Percentiles rank a stretch among this genome's conserved stretches.
phyloP scores from a whole-genome alignment of 2,113 vertebrate genomes.

The Phalacrocorax aristotelis region DNA sequence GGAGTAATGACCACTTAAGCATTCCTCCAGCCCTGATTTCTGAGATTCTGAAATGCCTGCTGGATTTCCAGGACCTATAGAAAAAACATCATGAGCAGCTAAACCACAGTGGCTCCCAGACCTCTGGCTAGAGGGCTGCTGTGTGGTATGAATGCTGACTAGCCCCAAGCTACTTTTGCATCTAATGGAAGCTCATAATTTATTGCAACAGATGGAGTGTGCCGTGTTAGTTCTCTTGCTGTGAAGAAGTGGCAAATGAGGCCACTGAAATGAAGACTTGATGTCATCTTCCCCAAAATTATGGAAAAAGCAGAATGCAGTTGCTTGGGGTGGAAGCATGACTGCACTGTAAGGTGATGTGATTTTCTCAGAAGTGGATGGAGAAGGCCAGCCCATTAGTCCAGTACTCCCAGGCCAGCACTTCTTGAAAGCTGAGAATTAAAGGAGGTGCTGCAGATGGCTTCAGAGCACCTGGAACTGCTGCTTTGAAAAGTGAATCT shows the following conservation, averaged over 20 bases:
- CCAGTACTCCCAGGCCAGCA: not conserved
- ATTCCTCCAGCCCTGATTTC: not conserved
- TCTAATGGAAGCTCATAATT: not conserved
- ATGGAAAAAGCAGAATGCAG: not conserved
- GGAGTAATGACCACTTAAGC: not conserved
- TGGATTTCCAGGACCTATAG: not conserved
- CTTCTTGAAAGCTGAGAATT: not conserved
- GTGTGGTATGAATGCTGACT: not conserved
- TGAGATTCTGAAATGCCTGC: not conserved
- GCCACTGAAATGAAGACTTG: not conserved
- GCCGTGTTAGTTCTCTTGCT: not conserved
- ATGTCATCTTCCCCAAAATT: not conserved
- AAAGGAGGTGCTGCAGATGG: not conserved
- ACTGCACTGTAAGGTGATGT: not conserved
- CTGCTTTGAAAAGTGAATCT: not conserved
- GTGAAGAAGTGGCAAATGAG: not conserved
- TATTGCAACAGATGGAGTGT: not conserved
- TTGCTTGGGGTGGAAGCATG: accelerated
- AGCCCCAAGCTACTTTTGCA: not conserved
- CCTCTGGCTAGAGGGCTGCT: not conserved
- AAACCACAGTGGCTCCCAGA: not conserved
- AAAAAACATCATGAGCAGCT: not conserved
- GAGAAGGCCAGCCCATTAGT: not conserved
- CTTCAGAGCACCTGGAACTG: not conserved
- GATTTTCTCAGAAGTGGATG: not conserved